Conservation (phyloP, 2,888 invertebrate species). For the Seira sanloemensis region DNA sequence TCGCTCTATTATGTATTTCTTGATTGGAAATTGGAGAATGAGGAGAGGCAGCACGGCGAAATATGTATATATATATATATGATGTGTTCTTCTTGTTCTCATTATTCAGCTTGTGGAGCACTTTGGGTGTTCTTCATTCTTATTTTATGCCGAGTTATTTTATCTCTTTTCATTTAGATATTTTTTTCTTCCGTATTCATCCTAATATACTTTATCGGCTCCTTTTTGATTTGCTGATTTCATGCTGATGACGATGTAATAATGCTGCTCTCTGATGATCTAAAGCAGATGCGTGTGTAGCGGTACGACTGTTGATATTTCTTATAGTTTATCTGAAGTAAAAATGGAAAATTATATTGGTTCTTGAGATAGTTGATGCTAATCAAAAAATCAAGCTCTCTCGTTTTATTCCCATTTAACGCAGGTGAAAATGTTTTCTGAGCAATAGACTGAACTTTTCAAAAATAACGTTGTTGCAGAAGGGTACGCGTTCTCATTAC, state of each 20-base stretch:
- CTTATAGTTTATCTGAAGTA: background rate
- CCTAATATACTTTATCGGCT: conserved; percentile 58
- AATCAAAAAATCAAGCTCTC: background rate
- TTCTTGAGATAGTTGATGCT: background rate
- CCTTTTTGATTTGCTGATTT: conserved; percentile 60
- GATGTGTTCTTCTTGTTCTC: conserved; percentile 61
- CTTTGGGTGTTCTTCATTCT: conserved; percentile 64
- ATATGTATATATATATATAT: too few species aligned
- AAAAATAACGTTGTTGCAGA: background rate
- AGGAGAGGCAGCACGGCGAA: conserved; percentile 30
- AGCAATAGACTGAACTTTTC: background rate
- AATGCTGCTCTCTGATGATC: conserved; percentile 4
- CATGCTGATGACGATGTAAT: conserved; percentile 30
- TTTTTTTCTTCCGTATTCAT: conserved; percentile 63
- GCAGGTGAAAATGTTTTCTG: too few species aligned
- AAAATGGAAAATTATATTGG: background rate
- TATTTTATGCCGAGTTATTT: conserved; percentile 42
- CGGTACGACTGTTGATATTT: too few species aligned
- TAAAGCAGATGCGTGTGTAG: conserved; percentile 20
- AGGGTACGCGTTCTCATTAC: background rate
- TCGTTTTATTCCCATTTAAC: background rate
- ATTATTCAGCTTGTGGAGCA: conserved; percentile 65
- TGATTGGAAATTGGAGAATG: conserved; percentile 60
- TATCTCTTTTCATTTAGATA: too few species aligned
- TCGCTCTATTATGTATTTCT: conserved; percentile 33